These are phyloP conservation scores for Aplodontia rufa DNA, from an alignment of 2,113 vertebrate genomes.

Conservation along the genomic window DNA sequence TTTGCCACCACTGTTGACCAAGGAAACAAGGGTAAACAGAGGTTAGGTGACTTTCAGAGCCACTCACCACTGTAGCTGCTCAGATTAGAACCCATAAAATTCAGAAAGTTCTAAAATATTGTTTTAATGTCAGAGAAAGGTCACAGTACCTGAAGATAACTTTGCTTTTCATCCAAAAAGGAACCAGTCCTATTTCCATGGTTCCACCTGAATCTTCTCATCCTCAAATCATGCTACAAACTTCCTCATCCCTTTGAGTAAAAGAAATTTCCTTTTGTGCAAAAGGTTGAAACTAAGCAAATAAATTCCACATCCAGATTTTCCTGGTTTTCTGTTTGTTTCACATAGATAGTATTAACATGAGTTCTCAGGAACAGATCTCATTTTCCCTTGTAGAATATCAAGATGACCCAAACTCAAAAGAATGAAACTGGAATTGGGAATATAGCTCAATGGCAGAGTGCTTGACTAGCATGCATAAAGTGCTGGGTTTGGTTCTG, in stretches of 20 bases:
- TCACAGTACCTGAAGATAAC: background rate
- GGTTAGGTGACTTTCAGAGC: constrained; percentile 55
- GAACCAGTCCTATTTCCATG: background rate
- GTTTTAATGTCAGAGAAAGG: background rate
- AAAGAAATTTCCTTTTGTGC: constrained; percentile 5
- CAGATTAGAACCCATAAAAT: constrained; percentile 48
- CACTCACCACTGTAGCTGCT: background rate
- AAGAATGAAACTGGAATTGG: background rate
- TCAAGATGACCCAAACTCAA: background rate
- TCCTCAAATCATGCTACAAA: constrained; percentile 28
- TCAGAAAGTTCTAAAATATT: constrained; percentile 41
- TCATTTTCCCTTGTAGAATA: constrained; percentile 39
- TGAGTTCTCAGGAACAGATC: background rate
- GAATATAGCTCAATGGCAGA: no score
- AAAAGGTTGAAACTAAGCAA: constrained; percentile 14
- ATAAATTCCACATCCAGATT: background rate
- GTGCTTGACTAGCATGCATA: no score
- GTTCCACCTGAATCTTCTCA: background rate
- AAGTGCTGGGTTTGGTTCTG: no score
- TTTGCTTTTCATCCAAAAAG: background rate
- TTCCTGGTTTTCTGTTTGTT: constrained; percentile 37
- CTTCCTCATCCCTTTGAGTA: background rate
- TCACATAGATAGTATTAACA: background rate
- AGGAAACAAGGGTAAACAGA: constrained; percentile 45
- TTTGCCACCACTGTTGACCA: constrained; percentile 31